Evolutionary conservation across 2,113 vertebrate species (phyloP), one percentile per base, ranked within the genome.

Genomic region (Tupaia chinensis): DNA sequence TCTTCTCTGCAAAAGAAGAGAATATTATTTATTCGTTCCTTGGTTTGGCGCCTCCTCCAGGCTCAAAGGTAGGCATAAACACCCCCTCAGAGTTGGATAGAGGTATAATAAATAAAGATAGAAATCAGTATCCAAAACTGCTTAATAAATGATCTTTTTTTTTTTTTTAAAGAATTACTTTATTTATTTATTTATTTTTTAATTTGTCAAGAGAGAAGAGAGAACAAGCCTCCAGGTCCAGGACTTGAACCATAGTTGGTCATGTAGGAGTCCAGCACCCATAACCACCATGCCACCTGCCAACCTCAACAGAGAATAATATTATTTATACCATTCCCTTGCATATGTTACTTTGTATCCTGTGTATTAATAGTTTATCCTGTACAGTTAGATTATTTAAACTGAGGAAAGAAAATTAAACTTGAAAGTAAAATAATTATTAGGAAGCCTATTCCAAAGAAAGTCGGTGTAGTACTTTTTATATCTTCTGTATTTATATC

Each of bases 1-100:
- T 99, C 98, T 99, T 99, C 94, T 99, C 99, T 94, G 99, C 99
- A 74, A 99, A 99, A 98, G 99, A 99, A 98, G 99, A 99, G 97
- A 99, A 99, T 97, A 96, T 99, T 63, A 99, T 99, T 94, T 99
- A 98, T 97, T 98, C 99, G 17, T 99, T 99, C 97, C 98, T 99
- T 92, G 99, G 99, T 29, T 98, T 99, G 97, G 97, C 99, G 65
- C 99, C 99, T 96, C 99, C 99, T 97, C 99, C 99, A 87, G 99
- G 99, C 66, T 99, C 99, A 97, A 99, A 99, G 99, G 99, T 99
- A 98, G 86, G 98, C 22, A 95, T 83, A n/a, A 16, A 84, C 1
- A 78, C 44, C n/a, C 87, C 81, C 25, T 12, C 44, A 0, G 11
- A 68, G 54, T 66, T 22, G 19, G 4, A 11, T 22, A 80, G 25